A percentile compares a stretch with the other conserved stretches of the same genome.
Evolutionary conservation across 2,888 invertebrate genomes (phyloP).

Genomic region (Ypsolopha sequella): DNA sequence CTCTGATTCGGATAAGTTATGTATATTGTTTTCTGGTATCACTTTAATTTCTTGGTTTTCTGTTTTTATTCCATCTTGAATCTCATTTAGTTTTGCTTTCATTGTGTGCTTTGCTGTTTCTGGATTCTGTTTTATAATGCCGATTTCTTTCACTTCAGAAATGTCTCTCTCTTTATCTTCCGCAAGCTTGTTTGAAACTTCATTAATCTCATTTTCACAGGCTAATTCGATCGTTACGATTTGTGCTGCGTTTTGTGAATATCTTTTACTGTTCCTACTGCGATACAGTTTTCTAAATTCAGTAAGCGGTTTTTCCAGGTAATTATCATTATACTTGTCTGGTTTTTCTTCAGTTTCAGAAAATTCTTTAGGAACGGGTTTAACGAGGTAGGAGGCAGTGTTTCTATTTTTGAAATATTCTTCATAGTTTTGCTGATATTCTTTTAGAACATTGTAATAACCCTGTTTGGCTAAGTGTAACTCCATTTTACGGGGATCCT

Average conservation of each 20-base stretch:
- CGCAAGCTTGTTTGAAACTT: no score
- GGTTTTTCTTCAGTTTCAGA: constrained; percentile 10
- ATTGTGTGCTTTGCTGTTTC: no score
- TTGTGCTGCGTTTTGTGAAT: constrained; percentile 1
- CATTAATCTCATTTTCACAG: no score
- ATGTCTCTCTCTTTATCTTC: no score
- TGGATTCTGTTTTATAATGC: no score
- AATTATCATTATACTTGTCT: constrained; percentile 18
- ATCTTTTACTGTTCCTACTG: constrained; percentile 1
- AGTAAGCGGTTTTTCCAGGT: constrained; percentile 39
- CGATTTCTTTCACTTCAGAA: no score
- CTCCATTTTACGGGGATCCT: no score
- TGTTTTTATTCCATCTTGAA: no score
- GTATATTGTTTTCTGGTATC: no score
- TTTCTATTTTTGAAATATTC: constrained; percentile 25
- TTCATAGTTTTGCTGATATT: constrained; percentile 28
- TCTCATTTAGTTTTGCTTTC: no score
- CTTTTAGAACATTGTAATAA: constrained; percentile 35
- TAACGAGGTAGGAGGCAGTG: constrained; percentile 14
- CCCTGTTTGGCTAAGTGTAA: constrained; percentile 11
- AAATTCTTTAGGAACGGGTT: constrained; percentile 24
- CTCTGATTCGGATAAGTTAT: no score
- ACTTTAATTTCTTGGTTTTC: no score
- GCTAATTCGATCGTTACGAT: neutral
- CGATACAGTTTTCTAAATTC: constrained; percentile 51